Percentiles rank a stretch among this genome's conserved stretches.
Evolutionary conservation across 2,797 vertebrate species (phyloP).

Genomic region (Sebastiscus tertius): DNA sequence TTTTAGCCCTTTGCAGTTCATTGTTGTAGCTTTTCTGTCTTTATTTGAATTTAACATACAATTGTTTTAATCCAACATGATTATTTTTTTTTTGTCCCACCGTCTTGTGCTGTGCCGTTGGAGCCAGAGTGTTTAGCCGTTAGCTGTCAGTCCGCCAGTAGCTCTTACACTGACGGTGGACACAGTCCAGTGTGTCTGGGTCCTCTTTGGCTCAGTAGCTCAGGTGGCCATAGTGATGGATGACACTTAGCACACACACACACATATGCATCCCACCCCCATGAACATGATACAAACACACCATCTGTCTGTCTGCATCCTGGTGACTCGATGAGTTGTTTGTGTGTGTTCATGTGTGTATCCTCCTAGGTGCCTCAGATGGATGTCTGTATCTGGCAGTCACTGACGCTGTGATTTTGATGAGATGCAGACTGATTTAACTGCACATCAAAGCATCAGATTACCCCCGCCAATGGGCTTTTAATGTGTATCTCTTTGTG

Average conservation of each 20-base stretch:
- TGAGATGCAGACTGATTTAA: slow-evolving; percentile 67
- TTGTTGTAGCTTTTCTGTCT: not conserved
- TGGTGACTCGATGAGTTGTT: slow-evolving; percentile 28
- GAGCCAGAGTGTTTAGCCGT: not conserved
- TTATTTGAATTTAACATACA: not conserved
- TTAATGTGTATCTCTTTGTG: slow-evolving; percentile 1
- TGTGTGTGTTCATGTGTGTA: slow-evolving; percentile 15
- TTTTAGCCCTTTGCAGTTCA: not conserved
- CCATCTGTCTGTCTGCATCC: slow-evolving; percentile 59
- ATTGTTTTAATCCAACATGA: not conserved
- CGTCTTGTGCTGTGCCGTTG: not conserved
- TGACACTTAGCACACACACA: not conserved
- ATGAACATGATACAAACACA: slow-evolving; percentile 41
- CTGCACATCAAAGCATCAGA: slow-evolving; percentile 59
- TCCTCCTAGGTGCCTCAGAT: slow-evolving; percentile 45
- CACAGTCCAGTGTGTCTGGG: slow-evolving; percentile 41
- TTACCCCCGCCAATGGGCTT: slow-evolving; percentile 10
- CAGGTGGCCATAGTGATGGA: slow-evolving; percentile 34
- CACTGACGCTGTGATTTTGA: slow-evolving; percentile 39
- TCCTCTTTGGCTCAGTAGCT: slow-evolving; percentile 20
- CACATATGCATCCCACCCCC: not conserved
- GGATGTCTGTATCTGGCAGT: slow-evolving; percentile 50
- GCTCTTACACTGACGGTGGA: slow-evolving; percentile 21
- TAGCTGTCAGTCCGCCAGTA: slow-evolving; percentile 23
- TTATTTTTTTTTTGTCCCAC: not conserved